Conservation (phyloP, 2,888 invertebrate species). For the Chloromyia formosa region DNA sequence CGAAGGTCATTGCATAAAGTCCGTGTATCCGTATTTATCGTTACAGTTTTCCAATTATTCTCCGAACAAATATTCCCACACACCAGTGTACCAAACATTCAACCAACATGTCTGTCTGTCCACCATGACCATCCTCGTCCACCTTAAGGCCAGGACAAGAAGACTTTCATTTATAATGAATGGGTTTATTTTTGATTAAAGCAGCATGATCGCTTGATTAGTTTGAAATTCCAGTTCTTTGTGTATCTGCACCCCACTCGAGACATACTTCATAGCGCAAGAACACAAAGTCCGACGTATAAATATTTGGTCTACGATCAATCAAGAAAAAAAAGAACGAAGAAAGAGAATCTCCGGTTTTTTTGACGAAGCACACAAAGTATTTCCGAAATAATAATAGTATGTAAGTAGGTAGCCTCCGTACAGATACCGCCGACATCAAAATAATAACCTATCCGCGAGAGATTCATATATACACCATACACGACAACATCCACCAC, state of each 20-base stretch:
- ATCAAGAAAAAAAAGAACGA: slow-evolving; percentile 12
- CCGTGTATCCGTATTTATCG: too few relatives aligned
- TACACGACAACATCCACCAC: too few relatives aligned
- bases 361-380: background rate
- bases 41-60: too few relatives aligned
- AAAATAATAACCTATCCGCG: slow-evolving; percentile 13
- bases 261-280: background rate
- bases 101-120: background rate
- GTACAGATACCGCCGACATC: slow-evolving; percentile 7
- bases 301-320: slow-evolving; percentile 43
- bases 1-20: too few relatives aligned
- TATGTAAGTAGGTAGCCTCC: slow-evolving; percentile 25
- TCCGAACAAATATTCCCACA: too few relatives aligned
- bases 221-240: slow-evolving; percentile 33
- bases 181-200: slow-evolving; percentile 44
- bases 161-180: slow-evolving; percentile 38
- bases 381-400: slow-evolving; percentile 6
- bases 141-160: background rate
- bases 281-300: slow-evolving; percentile 29
- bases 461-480: background rate
- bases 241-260: slow-evolving; percentile 19
- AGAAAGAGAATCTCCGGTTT: slow-evolving; percentile 5
- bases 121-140: background rate
- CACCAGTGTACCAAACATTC: too few relatives aligned
- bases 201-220: slow-evolving; percentile 50